Evolutionary conservation across 2,888 invertebrate genomes (phyloP), one percentile per base, ranked within the genome.

Genomic region (Xestoiulus laeticollis): DNA sequence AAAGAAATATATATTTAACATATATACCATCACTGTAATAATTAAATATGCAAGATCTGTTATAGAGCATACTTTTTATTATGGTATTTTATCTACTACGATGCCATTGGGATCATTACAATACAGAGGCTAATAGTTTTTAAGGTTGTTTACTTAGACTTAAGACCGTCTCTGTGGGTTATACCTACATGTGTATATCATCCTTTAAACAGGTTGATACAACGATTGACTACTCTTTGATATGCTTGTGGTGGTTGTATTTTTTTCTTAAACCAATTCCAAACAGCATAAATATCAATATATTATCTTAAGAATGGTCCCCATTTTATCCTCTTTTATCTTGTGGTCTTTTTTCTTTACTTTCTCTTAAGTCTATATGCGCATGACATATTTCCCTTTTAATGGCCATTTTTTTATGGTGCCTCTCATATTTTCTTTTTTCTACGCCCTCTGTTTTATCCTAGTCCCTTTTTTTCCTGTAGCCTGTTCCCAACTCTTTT

Each of bases 341-440:
- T 85, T 85, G 44, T 85, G 43, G n/a, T 85, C 44, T 85, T 44
- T 43, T 85, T 85, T 85, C 85, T 44, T 85, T 85, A 44, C 85
- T 85, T 85, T 85, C 85, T 85, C 85, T 48, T n/a, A 85, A 44
- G 44, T 85, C 85, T 85, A 85, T 85, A 85, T 85, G 85, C 85
- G 85, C 85, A 85, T 85, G 85, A 85, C 44, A 26, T 85, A 44
- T 38, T 38, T 48, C 85, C 44, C 85, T 48, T 48, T 78, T 78
- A 30, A 78, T 78, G 30, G 78, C 78, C 78, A 78, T 78, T 78
- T 78, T n/a, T n/a, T 78, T 78, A 78, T 78, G 78, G 78, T 78
- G 78, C 78, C 78, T 68, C 26, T 78, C 30, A 78, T 78, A 78
- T 78, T 78, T 30, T 78, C 68, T 30, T 78, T 26, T 78, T 78